Evolutionary conservation across 2,113 vertebrate species (phyloP).

Genomic region (Hassar affinis): DNA sequence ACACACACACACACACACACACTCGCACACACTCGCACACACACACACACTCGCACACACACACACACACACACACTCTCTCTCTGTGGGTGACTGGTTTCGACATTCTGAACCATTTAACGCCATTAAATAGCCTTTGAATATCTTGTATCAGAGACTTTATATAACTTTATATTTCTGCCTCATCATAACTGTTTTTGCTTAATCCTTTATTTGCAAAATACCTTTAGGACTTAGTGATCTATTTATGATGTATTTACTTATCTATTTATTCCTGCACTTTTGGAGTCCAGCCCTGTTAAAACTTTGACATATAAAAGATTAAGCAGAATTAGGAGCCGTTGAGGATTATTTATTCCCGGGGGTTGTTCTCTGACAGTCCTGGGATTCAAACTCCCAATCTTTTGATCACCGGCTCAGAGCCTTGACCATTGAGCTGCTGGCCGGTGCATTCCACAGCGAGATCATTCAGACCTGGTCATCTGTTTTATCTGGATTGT

Average conservation of each 20-base stretch:
- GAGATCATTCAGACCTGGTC: neutral
- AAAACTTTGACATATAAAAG: no score
- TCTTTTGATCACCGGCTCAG: neutral
- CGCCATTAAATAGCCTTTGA: neutral
- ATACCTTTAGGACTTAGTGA: neutral
- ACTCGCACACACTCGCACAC: neutral
- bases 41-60: neutral
- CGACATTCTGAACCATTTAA: neutral
- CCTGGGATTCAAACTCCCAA: neutral
- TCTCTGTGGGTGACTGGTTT: neutral
- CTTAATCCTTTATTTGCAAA: neutral
- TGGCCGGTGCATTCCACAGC: neutral
- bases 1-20: neutral
- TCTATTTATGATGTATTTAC: no score
- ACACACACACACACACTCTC: neutral
- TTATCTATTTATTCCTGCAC: no score
- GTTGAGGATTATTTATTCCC: neutral
- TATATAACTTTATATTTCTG: neutral
- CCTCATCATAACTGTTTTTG: no score
- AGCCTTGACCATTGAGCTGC: neutral
- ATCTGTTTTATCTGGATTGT: slow-evolving; percentile 6
- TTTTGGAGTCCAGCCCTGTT: no score
- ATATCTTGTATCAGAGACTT: no score
- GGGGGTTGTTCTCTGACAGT: neutral
- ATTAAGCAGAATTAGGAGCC: no score